Conservation (phyloP, 2,113 vertebrate species). For the Nestor notabilis region DNA sequence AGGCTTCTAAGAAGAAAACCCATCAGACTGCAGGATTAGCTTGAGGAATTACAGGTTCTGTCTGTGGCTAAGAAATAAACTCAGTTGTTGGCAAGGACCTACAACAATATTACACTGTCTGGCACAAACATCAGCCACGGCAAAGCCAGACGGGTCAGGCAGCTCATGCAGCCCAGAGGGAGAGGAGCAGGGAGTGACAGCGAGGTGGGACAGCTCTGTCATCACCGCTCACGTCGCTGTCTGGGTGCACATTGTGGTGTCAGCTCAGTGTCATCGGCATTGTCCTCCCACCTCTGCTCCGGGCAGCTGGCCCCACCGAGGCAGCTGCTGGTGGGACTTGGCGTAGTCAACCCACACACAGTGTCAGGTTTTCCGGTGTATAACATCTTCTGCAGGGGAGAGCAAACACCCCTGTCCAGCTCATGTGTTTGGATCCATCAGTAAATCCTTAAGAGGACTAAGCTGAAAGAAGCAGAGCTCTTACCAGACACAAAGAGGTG, state of each 20-base stretch:
- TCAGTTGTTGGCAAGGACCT: background rate
- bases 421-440: fast-evolving
- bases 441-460: background rate
- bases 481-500: background rate
- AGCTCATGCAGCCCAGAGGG: fast-evolving
- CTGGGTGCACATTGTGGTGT: fast-evolving
- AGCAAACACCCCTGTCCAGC: background rate
- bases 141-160: background rate
- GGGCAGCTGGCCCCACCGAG: background rate
- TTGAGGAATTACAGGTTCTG: background rate
- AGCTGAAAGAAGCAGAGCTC: background rate
- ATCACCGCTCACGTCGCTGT: fast-evolving
- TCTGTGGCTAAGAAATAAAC: background rate
- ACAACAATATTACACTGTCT: background rate
- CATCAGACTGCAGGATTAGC: background rate
- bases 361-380: background rate
- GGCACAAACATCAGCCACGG: background rate
- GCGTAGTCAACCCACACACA: fast-evolving
- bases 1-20: background rate
- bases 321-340: background rate
- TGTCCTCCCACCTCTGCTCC: background rate
- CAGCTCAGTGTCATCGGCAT: background rate
- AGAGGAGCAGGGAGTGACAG: background rate
- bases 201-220: background rate
- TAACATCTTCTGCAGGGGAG: fast-evolving